phyloP scores from a whole-genome alignment of 64 coral and sea anemone species.

The Platygyra sinensis region DNA sequence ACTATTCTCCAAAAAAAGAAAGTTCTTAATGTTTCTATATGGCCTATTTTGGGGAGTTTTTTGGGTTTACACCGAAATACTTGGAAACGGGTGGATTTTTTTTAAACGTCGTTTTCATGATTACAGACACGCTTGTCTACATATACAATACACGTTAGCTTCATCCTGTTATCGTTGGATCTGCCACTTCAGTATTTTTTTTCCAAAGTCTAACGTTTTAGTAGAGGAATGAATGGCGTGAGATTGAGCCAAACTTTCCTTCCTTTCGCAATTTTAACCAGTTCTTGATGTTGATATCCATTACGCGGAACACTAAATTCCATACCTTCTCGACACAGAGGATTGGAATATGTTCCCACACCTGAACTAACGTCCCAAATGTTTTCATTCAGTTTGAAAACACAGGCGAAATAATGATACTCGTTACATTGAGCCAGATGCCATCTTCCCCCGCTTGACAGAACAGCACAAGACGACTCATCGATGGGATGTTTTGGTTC shows the following conservation, averaged over 20 bases:
- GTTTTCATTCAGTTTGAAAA: not conserved
- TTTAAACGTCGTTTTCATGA: too few species aligned
- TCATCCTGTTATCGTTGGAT: too few species aligned
- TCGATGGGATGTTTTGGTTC: constrained; percentile 55
- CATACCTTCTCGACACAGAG: constrained; percentile 23
- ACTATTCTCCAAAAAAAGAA: too few species aligned
- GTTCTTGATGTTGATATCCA: constrained; percentile 61
- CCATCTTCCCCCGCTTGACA: constrained; percentile 60
- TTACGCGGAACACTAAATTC: constrained; percentile 66
- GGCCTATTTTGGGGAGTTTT: too few species aligned
- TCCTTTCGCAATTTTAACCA: constrained; percentile 36
- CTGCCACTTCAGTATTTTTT: too few species aligned
- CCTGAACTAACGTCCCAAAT: constrained; percentile 4
- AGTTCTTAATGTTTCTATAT: too few species aligned
- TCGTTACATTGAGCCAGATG: constrained; percentile 42
- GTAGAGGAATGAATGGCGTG: constrained; percentile 29
- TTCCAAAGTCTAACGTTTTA: not conserved
- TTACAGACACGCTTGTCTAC: too few species aligned
- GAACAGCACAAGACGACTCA: constrained; percentile 24
- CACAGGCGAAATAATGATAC: constrained; percentile 59
- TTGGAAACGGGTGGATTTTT: too few species aligned
- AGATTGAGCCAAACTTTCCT: constrained; percentile 68
- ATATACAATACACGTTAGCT: too few species aligned
- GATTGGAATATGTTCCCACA: constrained; percentile 24
- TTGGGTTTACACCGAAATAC: too few species aligned